A percentile compares a stretch with the other conserved stretches of the same genome.
Conservation (phyloP, 2,888 invertebrate genomes). For the Acheta domesticus region DNA sequence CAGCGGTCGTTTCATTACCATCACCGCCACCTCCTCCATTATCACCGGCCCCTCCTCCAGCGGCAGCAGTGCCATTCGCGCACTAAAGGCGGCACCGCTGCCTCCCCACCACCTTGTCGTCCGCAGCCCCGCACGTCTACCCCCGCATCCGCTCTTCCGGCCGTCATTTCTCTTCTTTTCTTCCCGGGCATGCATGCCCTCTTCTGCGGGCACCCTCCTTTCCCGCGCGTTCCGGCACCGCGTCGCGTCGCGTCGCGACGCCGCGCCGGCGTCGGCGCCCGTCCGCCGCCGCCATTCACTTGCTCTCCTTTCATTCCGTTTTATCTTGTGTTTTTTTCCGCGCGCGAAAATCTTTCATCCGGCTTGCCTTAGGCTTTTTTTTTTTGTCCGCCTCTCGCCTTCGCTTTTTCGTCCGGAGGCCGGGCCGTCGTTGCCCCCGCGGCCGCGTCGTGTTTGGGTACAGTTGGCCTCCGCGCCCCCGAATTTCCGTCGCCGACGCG, state of each 20-base stretch:
- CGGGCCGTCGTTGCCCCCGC: no score
- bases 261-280: neutral
- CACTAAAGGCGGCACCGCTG: no score
- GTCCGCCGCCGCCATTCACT: neutral
- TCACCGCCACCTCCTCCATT: no score
- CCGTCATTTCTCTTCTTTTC: constrained; percentile 24
- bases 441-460: no score
- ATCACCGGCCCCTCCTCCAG: no score
- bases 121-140: neutral
- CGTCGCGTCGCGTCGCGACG: neutral
- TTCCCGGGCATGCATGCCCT: constrained; percentile 21
- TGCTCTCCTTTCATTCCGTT: constrained; percentile 20
- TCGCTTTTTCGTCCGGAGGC: neutral
- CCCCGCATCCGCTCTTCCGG: constrained; percentile 23
- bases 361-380: neutral
- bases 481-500: no score
- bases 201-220: neutral
- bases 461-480: no score
- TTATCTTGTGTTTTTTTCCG: constrained; percentile 9
- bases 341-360: constrained; percentile 19
- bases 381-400: constrained; percentile 11
- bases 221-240: neutral
- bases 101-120: no score
- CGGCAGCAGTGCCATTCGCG: no score
- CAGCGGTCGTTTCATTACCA: no score